phyloP scores from a whole-genome alignment of 2,113 vertebrate species.

The Monopterus albus region DNA sequence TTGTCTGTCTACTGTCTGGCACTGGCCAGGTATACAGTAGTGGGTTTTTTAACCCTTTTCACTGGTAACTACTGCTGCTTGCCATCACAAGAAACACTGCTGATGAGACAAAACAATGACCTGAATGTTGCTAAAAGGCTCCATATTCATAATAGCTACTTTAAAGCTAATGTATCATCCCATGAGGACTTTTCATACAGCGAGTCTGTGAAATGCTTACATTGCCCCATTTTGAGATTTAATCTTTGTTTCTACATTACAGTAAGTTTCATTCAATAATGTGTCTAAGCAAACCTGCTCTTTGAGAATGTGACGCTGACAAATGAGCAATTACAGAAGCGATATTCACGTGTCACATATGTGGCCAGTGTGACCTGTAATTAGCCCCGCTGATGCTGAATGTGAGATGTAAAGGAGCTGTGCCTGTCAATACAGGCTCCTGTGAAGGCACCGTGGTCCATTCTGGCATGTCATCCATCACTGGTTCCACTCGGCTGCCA shows the following conservation, averaged over 20 bases:
- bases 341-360: constrained; percentile 73
- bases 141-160: neutral
- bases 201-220: constrained; percentile 32
- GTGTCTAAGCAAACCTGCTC: constrained; percentile 31
- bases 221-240: neutral
- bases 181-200: neutral
- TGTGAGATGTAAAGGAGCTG: constrained; percentile 57
- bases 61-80: no score
- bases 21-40: no score
- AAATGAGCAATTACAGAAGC: constrained; percentile 79
- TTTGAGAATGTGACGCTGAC: constrained; percentile 76
- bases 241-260: constrained; percentile 33
- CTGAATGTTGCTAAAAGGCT: neutral
- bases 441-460: constrained; percentile 54
- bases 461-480: constrained; percentile 82
- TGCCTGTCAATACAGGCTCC: constrained; percentile 70
- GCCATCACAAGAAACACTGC: neutral
- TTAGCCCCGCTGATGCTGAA: constrained; percentile 74
- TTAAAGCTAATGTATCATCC: neutral
- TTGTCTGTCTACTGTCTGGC: neutral
- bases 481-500: constrained; percentile 68
- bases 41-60: no score
- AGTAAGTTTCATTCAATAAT: constrained; percentile 53
- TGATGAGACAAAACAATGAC: neutral
- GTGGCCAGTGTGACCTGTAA: constrained; percentile 65